phyloP scores from a whole-genome alignment of 2,797 vertebrate species.

The Cirrhinus mrigala region DNA sequence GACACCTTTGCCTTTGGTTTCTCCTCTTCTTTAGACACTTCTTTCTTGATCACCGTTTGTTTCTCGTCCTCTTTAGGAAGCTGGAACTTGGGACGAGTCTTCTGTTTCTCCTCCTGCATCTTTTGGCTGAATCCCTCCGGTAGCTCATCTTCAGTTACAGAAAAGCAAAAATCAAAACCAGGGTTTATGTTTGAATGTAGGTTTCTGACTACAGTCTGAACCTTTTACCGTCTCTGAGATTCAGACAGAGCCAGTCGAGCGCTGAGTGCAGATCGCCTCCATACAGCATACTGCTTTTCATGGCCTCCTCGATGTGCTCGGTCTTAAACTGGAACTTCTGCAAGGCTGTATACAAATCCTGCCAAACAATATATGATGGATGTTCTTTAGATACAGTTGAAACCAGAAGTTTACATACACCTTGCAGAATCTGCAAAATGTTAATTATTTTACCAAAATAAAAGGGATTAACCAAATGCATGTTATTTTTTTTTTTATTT shows the following conservation, averaged over 20 bases:
- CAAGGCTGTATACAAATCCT: conserved; percentile 95
- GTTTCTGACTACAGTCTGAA: background rate
- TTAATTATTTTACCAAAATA: no score
- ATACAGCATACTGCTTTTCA: conserved; percentile 92
- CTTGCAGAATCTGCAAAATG: no score
- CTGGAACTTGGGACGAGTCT: conserved; percentile 84
- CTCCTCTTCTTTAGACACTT: conserved; percentile 44
- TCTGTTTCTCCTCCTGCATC: conserved; percentile 89
- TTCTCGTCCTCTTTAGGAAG: conserved; percentile 65
- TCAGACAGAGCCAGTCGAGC: conserved; percentile 97
- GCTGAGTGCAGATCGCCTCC: conserved; percentile 98
- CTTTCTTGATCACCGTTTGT: conserved; percentile 57
- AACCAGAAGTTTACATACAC: no score
- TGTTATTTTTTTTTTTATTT: no score
- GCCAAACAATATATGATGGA: conserved; percentile 42
- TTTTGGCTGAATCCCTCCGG: conserved; percentile 96
- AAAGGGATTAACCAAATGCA: no score
- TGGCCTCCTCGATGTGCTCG: conserved; percentile 96
- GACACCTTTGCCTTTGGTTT: conserved; percentile 71
- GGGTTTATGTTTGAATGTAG: no score
- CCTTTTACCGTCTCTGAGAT: conserved; percentile 89
- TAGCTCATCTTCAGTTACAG: conserved; percentile 82
- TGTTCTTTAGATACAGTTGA: background rate
- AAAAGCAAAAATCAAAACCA: background rate
- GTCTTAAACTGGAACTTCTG: conserved; percentile 92